A percentile compares a stretch with the other conserved stretches of the same genome.
Evolutionary conservation across 2,888 invertebrate genomes (phyloP).

Genomic region (Rhorus exstirpatorius): DNA sequence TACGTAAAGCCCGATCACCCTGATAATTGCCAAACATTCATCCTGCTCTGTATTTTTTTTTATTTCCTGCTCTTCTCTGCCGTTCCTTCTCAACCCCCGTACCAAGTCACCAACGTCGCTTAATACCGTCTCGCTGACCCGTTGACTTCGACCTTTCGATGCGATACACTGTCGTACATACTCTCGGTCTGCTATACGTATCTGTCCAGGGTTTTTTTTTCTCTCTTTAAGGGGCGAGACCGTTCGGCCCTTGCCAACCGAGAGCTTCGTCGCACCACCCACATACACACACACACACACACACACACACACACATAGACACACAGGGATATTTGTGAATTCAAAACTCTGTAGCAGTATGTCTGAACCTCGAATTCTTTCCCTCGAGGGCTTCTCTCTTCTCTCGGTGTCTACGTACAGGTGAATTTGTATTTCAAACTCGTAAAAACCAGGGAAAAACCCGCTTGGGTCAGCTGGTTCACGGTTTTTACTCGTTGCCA

Average conservation of each 20-base stretch:
- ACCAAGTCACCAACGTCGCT: constrained; percentile 23
- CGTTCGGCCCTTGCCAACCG: constrained; percentile 48
- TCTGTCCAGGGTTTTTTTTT: constrained; percentile 39
- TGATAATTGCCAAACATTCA: constrained; percentile 68
- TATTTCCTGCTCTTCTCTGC: constrained; percentile 11
- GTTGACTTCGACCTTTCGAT: constrained; percentile 52
- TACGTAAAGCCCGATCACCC: constrained; percentile 64
- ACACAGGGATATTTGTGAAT: constrained; percentile 44
- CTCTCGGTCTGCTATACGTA: constrained; percentile 30
- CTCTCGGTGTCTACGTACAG: constrained; percentile 59
- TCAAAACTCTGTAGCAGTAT: constrained; percentile 52
- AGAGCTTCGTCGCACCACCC: constrained; percentile 55
- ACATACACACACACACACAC: constrained; percentile 22
- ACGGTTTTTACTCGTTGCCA: constrained; percentile 57
- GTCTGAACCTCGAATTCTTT: constrained; percentile 60
- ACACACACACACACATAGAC: constrained; percentile 12
- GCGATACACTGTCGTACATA: constrained; percentile 56
- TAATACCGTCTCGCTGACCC: too few relatives aligned
- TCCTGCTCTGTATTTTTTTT: constrained; percentile 30
- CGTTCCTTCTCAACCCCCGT: constrained; percentile 38
- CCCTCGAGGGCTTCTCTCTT: constrained; percentile 77
- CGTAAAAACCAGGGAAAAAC: constrained; percentile 34
- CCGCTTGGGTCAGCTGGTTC: constrained; percentile 28
- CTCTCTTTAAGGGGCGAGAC: constrained; percentile 41
- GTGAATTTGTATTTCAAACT: constrained; percentile 59